Conservation (phyloP, 2,888 invertebrate genomes). For the Melanostoma mellinum region DNA sequence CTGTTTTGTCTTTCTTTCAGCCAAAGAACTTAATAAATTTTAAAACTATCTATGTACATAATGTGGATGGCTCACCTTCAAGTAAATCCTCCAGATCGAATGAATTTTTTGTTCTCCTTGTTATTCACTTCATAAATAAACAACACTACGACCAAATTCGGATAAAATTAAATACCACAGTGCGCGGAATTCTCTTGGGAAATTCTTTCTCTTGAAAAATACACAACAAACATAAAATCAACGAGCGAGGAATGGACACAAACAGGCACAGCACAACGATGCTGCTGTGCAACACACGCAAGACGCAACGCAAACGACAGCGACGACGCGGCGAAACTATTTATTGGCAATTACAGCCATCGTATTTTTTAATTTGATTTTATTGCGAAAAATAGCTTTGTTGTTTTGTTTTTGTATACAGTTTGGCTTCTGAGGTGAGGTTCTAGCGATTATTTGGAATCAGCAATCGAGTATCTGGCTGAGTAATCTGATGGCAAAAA, state of each 20-base stretch:
- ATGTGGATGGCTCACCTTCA: slow-evolving; percentile 44
- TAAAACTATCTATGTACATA: slow-evolving; percentile 8
- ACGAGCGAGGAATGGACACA: slow-evolving; percentile 30
- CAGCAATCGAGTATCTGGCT: slow-evolving; percentile 21
- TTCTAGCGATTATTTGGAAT: slow-evolving; percentile 24
- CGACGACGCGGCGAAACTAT: slow-evolving; percentile 65
- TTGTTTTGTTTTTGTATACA: slow-evolving; percentile 39
- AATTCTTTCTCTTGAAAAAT: slow-evolving; percentile 64
- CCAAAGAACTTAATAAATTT: no score
- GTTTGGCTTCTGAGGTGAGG: slow-evolving; percentile 44
- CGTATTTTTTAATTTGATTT: slow-evolving; percentile 72
- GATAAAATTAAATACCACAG: slow-evolving; percentile 57
- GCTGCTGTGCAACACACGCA: slow-evolving; percentile 28
- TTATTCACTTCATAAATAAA: slow-evolving; percentile 70
- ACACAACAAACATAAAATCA: slow-evolving; percentile 46
- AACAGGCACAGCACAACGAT: slow-evolving; percentile 27
- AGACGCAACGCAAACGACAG: slow-evolving; percentile 28
- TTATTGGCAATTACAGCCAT: slow-evolving; percentile 70
- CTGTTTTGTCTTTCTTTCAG: background rate
- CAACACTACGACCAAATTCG: slow-evolving; percentile 43
- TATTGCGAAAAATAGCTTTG: slow-evolving; percentile 69
- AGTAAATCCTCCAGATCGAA: slow-evolving; percentile 57
- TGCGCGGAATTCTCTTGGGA: slow-evolving; percentile 66
- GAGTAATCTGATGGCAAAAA: slow-evolving; percentile 55
- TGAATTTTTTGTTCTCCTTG: slow-evolving; percentile 32